Base-by-base conservation (phyloP, 2,113 vertebrate species). In the Plecturocebus donacophilus region DNA sequence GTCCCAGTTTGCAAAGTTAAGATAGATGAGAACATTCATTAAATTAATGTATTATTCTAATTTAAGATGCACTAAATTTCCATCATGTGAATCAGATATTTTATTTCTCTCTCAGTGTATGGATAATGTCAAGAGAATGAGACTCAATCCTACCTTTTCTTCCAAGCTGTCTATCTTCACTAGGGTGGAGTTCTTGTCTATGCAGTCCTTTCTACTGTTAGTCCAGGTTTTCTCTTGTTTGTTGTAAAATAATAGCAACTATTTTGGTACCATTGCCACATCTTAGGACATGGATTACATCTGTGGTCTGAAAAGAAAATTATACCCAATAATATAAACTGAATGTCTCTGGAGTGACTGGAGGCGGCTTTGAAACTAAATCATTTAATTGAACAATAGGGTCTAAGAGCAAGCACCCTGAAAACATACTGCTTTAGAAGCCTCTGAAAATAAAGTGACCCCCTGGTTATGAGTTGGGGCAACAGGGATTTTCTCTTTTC, bases 231-330 rank as follows among this genome's bases (percentile, higher is more conserved):
- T 97, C 73, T 97, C 97, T 49, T 95, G 45, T 90, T 77, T 25
- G 38, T 25, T 68, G 66, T 61, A 49, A 97, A 97, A 87, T 94
- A 85, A 85, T 96, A 98, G 71, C 97, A 97, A 49, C 94, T 97
- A 52, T 77, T 56, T 91, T 87, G 93, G 77, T 96, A n/a, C 96
- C 95, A 98, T 1, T 93, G 81, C 93, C 93, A 98, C 4, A 4
- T 92, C 45, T 95, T 94, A 66, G 96, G 95, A 68, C 95, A 98
- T 94, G 97, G 97, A 38, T 97, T 97, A 40, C 97, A 97, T 77
- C 66, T 97, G 68, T 98, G 96, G 30, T 94, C 97, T 97, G 93
- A 87, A 95, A 96, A 92, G 88, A 12, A 95, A 93, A 96, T 96
- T n/a, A 40, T 8, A 96, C 9, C 35, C 6, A 66, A 58, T 42